Percentiles rank a stretch among this genome's conserved stretches.
Conservation (phyloP, 2,888 invertebrate genomes). For the Polyommatus icarus region DNA sequence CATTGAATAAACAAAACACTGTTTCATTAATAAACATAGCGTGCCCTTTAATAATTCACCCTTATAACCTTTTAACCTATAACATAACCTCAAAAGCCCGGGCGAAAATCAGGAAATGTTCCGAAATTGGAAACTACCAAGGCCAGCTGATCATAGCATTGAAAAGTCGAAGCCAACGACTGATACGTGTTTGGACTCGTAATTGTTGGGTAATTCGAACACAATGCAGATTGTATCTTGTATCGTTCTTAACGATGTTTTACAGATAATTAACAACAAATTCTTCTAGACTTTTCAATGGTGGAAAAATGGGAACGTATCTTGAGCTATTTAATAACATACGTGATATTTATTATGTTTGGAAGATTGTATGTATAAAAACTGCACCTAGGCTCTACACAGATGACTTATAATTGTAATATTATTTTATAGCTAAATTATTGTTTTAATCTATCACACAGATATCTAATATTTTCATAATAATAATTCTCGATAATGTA, state of each 20-base stretch:
- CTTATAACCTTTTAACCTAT: background rate
- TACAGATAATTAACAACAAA: background rate
- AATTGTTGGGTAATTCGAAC: conserved; percentile 51
- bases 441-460: too few species aligned
- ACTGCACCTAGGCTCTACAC: too few species aligned
- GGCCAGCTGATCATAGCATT: background rate
- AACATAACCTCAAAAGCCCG: background rate
- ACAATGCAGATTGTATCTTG: conserved; percentile 12
- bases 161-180: conserved; percentile 40
- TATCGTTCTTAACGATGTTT: background rate
- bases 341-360: too few species aligned
- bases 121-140: conserved; percentile 3
- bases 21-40: too few species aligned
- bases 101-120: background rate
- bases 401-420: too few species aligned
- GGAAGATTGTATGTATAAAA: too few species aligned
- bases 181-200: conserved; percentile 54
- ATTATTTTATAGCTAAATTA: too few species aligned
- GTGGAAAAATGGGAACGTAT: background rate
- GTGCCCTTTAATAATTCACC: too few species aligned
- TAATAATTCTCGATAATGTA: too few species aligned
- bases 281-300: background rate
- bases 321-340: too few species aligned
- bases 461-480: too few species aligned
- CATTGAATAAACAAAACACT: too few species aligned